A percentile compares a stretch with the other conserved stretches of the same genome.
Conservation (phyloP, 1,140 invertebrate species). For the Polypedilum vanderplanki region DNA sequence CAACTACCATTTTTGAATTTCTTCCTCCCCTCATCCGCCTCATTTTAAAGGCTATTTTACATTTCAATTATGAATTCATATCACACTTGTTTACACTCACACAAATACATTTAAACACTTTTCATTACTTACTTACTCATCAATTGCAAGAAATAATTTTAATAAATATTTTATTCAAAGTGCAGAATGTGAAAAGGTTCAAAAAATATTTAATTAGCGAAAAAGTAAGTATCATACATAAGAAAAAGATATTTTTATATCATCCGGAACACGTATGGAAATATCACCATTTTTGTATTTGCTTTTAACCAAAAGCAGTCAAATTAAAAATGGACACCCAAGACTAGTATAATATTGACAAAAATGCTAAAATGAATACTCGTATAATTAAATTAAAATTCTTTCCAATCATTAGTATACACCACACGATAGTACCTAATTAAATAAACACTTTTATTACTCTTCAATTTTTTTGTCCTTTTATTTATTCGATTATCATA, state of each 20-base stretch:
- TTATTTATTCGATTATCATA: not conserved
- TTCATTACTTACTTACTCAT: not conserved
- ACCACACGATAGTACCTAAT: not conserved
- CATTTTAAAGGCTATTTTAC: not conserved
- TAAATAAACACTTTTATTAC: not conserved
- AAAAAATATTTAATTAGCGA: not conserved
- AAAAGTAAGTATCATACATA: not conserved
- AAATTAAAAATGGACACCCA: constrained; percentile 6
- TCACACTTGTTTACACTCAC: not conserved
- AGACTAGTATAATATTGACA: not conserved
- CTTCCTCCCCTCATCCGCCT: not conserved
- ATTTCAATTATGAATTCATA: constrained; percentile 27
- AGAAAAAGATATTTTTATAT: constrained; percentile 2
- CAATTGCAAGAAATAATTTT: not conserved
- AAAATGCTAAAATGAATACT: not conserved
- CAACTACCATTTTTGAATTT: constrained; percentile 17
- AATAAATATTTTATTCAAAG: not conserved
- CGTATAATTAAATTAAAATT: constrained; percentile 10
- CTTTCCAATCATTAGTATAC: not conserved
- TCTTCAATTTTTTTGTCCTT: not conserved
- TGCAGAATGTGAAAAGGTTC: not conserved
- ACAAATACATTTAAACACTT: not conserved
- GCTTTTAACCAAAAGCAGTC: constrained; percentile 8
- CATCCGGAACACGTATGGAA: constrained; percentile 1
- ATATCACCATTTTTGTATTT: not conserved